Percentiles rank a stretch among this genome's conserved stretches.
phyloP scores from a whole-genome alignment of 1,140 invertebrate species.

The Gyrodactylus salaris region DNA sequence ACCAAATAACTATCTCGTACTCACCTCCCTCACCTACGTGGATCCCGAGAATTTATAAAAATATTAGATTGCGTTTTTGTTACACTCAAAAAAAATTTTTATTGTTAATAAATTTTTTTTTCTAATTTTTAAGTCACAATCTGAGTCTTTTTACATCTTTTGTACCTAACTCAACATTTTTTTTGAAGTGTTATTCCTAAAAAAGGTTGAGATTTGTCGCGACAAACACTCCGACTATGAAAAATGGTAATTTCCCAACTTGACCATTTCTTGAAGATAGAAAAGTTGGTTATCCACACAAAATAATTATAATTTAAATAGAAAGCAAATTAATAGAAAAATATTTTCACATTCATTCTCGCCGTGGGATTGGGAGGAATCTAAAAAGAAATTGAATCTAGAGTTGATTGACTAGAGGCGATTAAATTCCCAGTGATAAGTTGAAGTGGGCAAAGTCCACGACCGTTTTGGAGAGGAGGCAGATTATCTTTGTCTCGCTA shows the following conservation, averaged over 20 bases:
- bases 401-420: too few relatives aligned
- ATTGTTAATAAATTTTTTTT: neutral
- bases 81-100: neutral
- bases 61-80: neutral
- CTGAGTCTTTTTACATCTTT: neutral
- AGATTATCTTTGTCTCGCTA: neutral
- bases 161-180: neutral
- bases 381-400: neutral
- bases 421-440: neutral
- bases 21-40: neutral
- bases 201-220: neutral
- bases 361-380: neutral
- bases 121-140: neutral
- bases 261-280: neutral
- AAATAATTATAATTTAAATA: neutral
- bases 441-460: neutral
- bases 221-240: neutral
- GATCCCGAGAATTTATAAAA: neutral
- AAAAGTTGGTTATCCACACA: neutral
- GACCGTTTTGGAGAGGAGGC: neutral
- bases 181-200: neutral
- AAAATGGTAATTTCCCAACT: neutral
- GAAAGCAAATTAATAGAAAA: too few relatives aligned
- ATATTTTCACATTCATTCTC: neutral
- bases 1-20: constrained; percentile 1